Evolutionary conservation across 1,140 invertebrate species (phyloP).

Genomic region (Lasioglossum baleicum): DNA sequence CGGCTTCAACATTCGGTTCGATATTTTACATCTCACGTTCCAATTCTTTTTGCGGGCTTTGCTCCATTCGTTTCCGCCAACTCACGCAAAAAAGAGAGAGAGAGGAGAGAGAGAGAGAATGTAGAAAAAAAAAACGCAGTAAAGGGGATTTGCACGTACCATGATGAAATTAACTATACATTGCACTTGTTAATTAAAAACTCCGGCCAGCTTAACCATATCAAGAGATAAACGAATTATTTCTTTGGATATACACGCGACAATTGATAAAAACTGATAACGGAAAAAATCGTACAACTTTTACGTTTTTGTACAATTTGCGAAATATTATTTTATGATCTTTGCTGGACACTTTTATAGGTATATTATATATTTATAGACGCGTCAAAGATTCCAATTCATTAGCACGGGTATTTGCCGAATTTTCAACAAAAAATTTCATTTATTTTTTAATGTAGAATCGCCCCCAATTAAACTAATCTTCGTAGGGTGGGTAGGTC

Average conservation of each 20-base stretch:
- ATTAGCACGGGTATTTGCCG: too few species aligned
- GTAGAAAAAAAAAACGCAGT: neutral
- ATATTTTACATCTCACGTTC: slow-evolving; percentile 63
- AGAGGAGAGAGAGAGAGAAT: neutral
- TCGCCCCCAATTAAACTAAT: neutral
- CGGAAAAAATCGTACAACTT: too few species aligned
- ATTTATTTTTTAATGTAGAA: too few species aligned
- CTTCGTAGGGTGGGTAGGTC: neutral
- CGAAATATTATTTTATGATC: neutral
- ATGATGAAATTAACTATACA: slow-evolving; percentile 46
- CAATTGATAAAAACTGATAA: too few species aligned
- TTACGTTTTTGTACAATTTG: too few species aligned
- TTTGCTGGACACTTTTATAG: too few species aligned
- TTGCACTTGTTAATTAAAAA: slow-evolving; percentile 46
- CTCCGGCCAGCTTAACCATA: slow-evolving; percentile 1
- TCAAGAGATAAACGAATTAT: slow-evolving; percentile 12
- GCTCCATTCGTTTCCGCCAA: slow-evolving; percentile 55
- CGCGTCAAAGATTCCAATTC: too few species aligned
- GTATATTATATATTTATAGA: too few species aligned
- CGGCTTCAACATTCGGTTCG: slow-evolving; percentile 61
- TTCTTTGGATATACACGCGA: too few species aligned
- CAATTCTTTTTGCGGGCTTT: slow-evolving; percentile 59
- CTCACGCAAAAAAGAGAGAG: slow-evolving; percentile 54
- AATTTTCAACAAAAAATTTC: too few species aligned
- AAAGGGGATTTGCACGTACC: slow-evolving; percentile 51